phyloP scores from a whole-genome alignment of 1,140 invertebrate species.

The Geopemphigus sp. region DNA sequence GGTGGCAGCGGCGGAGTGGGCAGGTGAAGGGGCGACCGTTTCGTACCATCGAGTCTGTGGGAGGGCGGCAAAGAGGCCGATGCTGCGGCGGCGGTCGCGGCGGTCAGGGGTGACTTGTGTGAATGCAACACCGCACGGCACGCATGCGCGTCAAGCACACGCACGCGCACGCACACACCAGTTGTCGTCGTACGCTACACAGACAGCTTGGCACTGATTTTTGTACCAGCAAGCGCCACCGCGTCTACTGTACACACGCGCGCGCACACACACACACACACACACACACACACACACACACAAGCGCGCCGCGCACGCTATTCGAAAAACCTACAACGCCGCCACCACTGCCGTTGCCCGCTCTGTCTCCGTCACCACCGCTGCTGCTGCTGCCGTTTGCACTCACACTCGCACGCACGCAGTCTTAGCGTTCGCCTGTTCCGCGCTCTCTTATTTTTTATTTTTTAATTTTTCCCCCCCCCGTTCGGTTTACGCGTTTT shows the following conservation, averaged over 20 bases:
- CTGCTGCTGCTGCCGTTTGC: background rate
- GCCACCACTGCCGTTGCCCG: background rate
- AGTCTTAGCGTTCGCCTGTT: background rate
- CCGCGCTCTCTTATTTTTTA: background rate
- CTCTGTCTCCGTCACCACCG: background rate
- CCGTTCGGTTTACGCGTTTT: background rate
- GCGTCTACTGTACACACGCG: slow-evolving; percentile 51
- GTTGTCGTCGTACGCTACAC: background rate
- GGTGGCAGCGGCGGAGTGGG: slow-evolving; percentile 51
- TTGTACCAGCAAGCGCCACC: slow-evolving; percentile 57
- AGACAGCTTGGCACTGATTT: slow-evolving; percentile 51
- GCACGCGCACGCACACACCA: slow-evolving; percentile 52
- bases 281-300: background rate
- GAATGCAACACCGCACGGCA: slow-evolving; percentile 54
- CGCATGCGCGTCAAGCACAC: background rate
- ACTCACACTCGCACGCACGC: slow-evolving; percentile 13
- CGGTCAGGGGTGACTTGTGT: slow-evolving; percentile 54
- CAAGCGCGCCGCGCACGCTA: too few species aligned
- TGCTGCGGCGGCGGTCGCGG: slow-evolving; percentile 47
- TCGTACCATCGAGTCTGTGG: too few species aligned
- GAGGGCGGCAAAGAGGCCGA: background rate
- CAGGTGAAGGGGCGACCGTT: slow-evolving; percentile 34
- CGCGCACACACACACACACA: background rate
- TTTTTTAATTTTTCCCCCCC: background rate
- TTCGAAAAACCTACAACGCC: slow-evolving; percentile 34